Base-by-base conservation (phyloP, 2,888 invertebrate species). In the Amitus sp. region DNA sequence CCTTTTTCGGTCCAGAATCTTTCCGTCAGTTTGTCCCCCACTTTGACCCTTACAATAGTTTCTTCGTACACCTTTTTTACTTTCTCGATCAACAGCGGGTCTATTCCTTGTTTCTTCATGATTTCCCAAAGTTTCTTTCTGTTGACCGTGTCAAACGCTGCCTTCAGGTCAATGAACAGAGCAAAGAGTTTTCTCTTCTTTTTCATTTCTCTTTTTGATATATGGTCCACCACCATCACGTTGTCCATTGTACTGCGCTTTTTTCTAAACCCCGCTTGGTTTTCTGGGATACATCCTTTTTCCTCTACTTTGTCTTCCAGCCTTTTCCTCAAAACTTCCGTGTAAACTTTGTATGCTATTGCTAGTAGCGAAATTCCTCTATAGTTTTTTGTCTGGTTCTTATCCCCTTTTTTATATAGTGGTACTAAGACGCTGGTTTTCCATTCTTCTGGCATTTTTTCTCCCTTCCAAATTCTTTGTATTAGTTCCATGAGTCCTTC, bases 321-420 rank as follows among this genome's bases (percentile, higher is more conserved):
- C 27, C 63, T 68, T 4, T 46, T 47, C 2, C 46, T 58, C 9
- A 70, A 7, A 1, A 69, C 40, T 23, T 51, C 58, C 2, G 66
- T 52, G 17, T 70, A 68, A 27, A 68, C 50, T 18, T 70, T 66
- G 18, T 70, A 71, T 1, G 51, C 62, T 1, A 64, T 56, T 10
- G 48, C 18, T 12, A 68, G 20, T 1, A 72, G 39, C 0, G 68
- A 61, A 6, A 71, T 66, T 4, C 67, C 66, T 51, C 67, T 66
- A 7, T 69, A 68, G 23, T 69, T 70, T 10, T 28, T 23, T 4
- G 45, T 33, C 0, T 52, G 33, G 0, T 64, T 48, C 4, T 2
- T 13, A 15, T 66, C 43, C 0, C 65, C 64, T 42, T 65, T 63
- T 45, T 69, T 71, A 13, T 62, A 56, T 6, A 68, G 28, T 0